A percentile compares a stretch with the other conserved stretches of the same genome.
Evolutionary conservation across 53 echinoderm and acorn worm species (phyloP).

Genomic region (Temnopleurus reevesii): DNA sequence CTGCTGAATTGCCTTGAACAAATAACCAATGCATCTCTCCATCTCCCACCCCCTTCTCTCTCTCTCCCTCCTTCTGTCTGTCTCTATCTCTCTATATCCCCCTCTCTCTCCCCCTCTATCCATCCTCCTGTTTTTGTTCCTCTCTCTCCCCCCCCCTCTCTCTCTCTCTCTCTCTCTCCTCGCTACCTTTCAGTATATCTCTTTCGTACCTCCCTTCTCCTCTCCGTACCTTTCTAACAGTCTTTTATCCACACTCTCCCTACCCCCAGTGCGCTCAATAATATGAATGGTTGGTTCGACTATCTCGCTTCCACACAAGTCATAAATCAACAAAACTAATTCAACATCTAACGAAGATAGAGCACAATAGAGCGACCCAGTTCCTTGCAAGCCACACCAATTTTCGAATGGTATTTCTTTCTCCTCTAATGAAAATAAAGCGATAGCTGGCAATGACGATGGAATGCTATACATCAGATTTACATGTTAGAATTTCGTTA

Average conservation of each 20-base stretch:
- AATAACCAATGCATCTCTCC: not conserved
- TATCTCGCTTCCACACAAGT: not conserved
- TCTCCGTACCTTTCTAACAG: not conserved
- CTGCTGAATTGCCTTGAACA: not conserved
- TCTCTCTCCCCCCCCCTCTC: not conserved
- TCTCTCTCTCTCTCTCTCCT: not conserved
- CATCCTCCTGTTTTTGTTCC: not conserved
- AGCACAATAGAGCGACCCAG: slow-evolving; percentile 21
- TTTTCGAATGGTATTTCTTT: not conserved
- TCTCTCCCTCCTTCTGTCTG: not conserved
- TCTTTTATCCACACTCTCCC: not conserved
- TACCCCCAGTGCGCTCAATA: not conserved
- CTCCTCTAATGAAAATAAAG: slow-evolving; percentile 13
- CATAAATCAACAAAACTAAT: slow-evolving; percentile 31
- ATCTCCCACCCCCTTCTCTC: not conserved
- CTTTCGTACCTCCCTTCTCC: not conserved
- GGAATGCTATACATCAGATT: not conserved
- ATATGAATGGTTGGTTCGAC: slow-evolving; percentile 14
- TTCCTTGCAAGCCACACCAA: slow-evolving; percentile 11
- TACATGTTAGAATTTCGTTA: not conserved
- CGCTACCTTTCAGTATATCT: not conserved
- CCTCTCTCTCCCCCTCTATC: not conserved
- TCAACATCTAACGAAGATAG: not conserved
- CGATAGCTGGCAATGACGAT: not conserved
- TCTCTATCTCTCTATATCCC: not conserved